Base-by-base conservation (phyloP, 1,140 invertebrate species). In the Babylonia areolata region DNA sequence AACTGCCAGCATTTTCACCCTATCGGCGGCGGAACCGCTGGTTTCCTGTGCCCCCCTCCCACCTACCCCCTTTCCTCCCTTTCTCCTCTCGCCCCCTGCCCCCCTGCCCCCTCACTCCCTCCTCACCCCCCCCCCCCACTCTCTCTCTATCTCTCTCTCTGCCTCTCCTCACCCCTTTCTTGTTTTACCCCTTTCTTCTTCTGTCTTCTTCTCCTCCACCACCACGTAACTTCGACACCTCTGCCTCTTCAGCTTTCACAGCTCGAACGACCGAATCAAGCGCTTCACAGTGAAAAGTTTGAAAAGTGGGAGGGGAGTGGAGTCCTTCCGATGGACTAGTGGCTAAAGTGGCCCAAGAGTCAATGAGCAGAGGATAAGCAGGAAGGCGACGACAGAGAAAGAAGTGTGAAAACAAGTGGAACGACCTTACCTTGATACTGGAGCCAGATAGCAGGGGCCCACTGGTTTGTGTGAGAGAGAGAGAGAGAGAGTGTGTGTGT, bases 1-100 rank as follows among this genome's bases (percentile, higher is more conserved):
- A 42, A 77, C 75, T 77, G 40, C 42, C 78, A 51, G 78, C 46
- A 6, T 79, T n/a, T 79, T 79, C 77, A 42, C 77, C n/a, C 78
- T 12, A 51, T n/a, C 28, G 46, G 42, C 78, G 31, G 78, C 78
- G 78, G 78, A 80, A 80, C 78, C 54, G 40, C 78, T n/a, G 28
- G 46, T 33, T 80, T 80, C 78, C 78, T 80, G 42, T 54, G 78
- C 78, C 78, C 78, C 40, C 28, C 40, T 3, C 28, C 2, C 31
- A 28, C 46, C 78, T 54, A 23, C 78, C 20, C 78, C 2, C 58
- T 23, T 23, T 23, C 58, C 58, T 5, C 17, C 58, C 58, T n/a
- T 28, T 23, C 17, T 23, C 58, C 23, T 2, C 58, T 2, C 6
- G 0, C 58, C 15, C 58, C 58, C 58, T 6, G 0, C 23, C 58